These are phyloP conservation scores for Mixornis gularis DNA, from an alignment of 2,113 vertebrate genomes.

Conservation along the genomic window DNA sequence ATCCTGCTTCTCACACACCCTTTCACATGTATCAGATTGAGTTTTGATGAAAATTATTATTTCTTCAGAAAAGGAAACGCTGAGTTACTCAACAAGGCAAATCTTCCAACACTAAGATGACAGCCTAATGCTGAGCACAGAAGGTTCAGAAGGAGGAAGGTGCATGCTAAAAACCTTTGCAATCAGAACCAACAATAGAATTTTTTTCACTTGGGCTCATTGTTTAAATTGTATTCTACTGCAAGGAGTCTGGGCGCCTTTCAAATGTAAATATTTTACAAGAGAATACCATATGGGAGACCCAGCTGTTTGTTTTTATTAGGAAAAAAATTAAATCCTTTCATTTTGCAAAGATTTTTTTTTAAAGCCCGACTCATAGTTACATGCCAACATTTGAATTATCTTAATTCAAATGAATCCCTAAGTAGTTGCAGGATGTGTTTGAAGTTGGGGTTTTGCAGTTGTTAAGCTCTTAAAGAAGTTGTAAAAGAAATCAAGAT, in stretches of 20 bases:
- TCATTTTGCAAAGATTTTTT: constrained; percentile 38
- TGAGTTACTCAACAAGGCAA: not conserved
- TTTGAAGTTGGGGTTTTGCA: constrained; percentile 39
- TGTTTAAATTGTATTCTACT: constrained; percentile 60
- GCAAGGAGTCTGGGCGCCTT: constrained; percentile 62
- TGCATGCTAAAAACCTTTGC: not conserved
- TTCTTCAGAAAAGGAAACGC: not conserved
- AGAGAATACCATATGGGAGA: constrained; percentile 70
- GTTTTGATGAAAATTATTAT: not conserved
- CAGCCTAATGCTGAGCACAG: not conserved
- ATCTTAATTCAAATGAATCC: constrained; percentile 63
- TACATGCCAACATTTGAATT: constrained; percentile 55
- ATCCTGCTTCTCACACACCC: not conserved
- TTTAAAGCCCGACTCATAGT: not conserved
- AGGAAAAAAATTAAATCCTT: constrained; percentile 51
- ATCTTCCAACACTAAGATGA: not conserved
- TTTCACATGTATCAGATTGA: not conserved
- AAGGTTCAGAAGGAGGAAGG: not conserved
- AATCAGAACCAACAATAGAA: constrained; percentile 26
- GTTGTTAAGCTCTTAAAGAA: constrained; percentile 22
- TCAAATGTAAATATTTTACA: constrained; percentile 73
- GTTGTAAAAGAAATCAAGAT: constrained; percentile 38
- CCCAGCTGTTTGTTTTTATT: constrained; percentile 71
- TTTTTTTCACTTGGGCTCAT: constrained; percentile 32
- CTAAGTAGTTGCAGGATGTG: constrained; percentile 44